Evolutionary conservation across 2,888 invertebrate species (phyloP).

Genomic region (Drosophila suboccidentalis): DNA sequence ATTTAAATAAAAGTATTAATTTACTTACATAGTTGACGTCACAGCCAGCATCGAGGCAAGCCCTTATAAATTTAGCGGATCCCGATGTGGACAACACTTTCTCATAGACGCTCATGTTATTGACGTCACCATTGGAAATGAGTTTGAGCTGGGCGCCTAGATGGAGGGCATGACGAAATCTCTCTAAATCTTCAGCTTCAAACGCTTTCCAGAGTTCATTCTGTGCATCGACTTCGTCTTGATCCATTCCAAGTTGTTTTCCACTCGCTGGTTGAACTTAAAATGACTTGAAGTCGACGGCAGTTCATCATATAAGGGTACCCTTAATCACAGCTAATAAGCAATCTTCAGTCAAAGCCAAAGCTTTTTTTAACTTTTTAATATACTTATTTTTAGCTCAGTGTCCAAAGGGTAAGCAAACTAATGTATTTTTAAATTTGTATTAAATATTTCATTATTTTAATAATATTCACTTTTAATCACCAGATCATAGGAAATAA

Average conservation of each 20-base stretch:
- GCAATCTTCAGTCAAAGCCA: background rate
- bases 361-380: background rate
- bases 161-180: slow-evolving; percentile 2
- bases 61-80: background rate
- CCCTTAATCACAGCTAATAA: background rate
- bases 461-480: no score
- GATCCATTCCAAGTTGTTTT: slow-evolving; percentile 13
- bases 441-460: no score
- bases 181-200: background rate
- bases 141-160: slow-evolving; percentile 3
- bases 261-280: background rate
- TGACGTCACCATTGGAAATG: background rate
- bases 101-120: slow-evolving; percentile 19
- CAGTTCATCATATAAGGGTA: background rate
- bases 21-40: slow-evolving; percentile 28
- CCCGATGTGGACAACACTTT: slow-evolving; percentile 14
- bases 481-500: no score
- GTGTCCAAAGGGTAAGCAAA: no score
- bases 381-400: no score
- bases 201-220: background rate
- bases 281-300: background rate
- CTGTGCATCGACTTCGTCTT: background rate
- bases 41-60: slow-evolving; percentile 29
- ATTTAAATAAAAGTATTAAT: background rate
- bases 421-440: no score